Evolutionary conservation across 1,140 invertebrate genomes (phyloP), one percentile per base, ranked within the genome.

Genomic region (Lepidotrigona ventralis): DNA sequence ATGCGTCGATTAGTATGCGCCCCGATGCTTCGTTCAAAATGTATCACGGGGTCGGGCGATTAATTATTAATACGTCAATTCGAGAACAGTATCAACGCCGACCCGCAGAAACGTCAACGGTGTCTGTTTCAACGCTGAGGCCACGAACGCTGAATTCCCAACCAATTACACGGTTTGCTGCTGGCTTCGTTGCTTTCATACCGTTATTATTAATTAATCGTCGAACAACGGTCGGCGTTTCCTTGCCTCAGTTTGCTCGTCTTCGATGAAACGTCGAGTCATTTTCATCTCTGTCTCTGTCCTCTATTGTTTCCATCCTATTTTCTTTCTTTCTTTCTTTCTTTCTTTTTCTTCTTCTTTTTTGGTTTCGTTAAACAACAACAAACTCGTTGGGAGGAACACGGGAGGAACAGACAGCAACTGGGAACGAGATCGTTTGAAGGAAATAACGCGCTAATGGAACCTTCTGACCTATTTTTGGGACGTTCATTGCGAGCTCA

Each of bases 41-140:
- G 79, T 81, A 81, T 56, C 79, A 51, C 60, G 23, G 33, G 51
- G 29, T 56, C 71, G 79, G 33, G 29, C 72, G 79, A 81, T 75
- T 75, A 81, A 81, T 81, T 81, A 81, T 81, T 54, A 75, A 75
- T 75, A 56, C 79, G 79, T 81, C 79, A 81, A 81, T 75, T 66
- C 60, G 29, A 72, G 60, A 56, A 75, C 79, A 75, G 79, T 81
- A 75, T 75, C 72, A 75, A 81, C 60, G 29, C 60, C 58, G 23
- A 17, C 11, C 64, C 17, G 53, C 29, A 29, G 69, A 54, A 81
- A 75, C 79, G 72, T 81, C 79, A 81, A 81, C 60, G 71, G 23
- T 66, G 23, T 9, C 51, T 64, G 51, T 75, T 81, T 81, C 72
- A 74, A 46, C 39, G 39, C 6, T 19, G 70, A 54, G 1, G 46